phyloP scores from a whole-genome alignment of 2,113 vertebrate species.

The Neodon shergylaensis region DNA sequence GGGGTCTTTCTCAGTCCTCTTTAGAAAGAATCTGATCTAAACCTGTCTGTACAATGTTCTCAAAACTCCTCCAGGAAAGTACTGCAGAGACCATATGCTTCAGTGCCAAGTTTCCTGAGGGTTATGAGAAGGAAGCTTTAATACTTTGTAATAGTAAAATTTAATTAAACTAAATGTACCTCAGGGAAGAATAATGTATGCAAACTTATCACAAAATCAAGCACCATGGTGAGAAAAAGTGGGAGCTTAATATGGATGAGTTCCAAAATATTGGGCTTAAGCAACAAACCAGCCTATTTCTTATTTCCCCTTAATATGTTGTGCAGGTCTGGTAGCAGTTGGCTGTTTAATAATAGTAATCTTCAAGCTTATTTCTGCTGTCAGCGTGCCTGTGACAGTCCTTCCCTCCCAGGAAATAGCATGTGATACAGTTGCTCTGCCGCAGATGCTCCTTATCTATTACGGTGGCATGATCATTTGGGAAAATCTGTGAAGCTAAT shows the following conservation, averaged over 20 bases:
- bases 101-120: constrained; percentile 24
- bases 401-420: constrained; percentile 33
- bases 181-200: constrained; percentile 76
- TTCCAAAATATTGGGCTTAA: constrained; percentile 73
- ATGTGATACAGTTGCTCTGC: constrained; percentile 30
- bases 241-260: constrained; percentile 63
- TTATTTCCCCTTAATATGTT: constrained; percentile 51
- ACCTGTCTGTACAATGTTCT: not conserved
- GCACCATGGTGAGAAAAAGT: constrained; percentile 72
- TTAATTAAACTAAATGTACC: constrained; percentile 80
- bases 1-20: not conserved
- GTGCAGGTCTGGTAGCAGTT: constrained; percentile 62
- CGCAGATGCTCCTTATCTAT: constrained; percentile 56
- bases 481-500: constrained; percentile 62
- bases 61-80: not conserved
- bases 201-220: constrained; percentile 80
- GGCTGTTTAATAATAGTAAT: constrained; percentile 79
- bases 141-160: constrained; percentile 76
- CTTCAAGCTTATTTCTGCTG: constrained; percentile 38
- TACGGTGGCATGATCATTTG: constrained; percentile 44
- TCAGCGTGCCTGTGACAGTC: constrained; percentile 18
- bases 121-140: constrained; percentile 65
- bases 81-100: not conserved
- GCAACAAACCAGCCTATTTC: constrained; percentile 45
- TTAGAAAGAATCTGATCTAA: not conserved